Percentiles rank a stretch among this genome's conserved stretches.
Conservation (phyloP, 2,797 vertebrate species). For the Eulemur mongoz region DNA sequence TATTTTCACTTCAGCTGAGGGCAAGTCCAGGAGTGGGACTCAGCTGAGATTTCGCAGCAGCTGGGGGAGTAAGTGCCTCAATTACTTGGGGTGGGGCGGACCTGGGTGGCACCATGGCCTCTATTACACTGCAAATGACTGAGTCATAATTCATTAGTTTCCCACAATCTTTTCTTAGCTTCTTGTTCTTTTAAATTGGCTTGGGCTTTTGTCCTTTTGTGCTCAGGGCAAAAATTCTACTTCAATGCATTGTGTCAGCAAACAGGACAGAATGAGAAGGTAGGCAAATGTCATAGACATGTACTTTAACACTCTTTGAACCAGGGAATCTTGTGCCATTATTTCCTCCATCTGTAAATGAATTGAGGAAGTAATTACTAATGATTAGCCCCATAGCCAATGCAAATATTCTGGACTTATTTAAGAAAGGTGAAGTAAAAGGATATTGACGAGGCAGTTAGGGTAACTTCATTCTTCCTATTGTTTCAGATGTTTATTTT, state of each 20-base stretch:
- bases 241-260: background rate
- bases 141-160: background rate
- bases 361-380: background rate
- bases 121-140: background rate
- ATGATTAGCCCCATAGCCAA: background rate
- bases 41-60: background rate
- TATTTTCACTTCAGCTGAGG: background rate
- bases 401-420: background rate
- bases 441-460: background rate
- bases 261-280: background rate
- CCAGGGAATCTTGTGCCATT: background rate
- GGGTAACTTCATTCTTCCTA: background rate
- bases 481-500: background rate
- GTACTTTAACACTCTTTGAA: background rate
- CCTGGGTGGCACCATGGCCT: background rate
- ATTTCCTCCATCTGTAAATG: background rate
- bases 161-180: background rate
- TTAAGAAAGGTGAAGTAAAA: background rate
- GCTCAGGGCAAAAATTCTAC: background rate
- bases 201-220: background rate
- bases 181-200: background rate
- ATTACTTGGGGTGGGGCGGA: background rate
- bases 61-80: background rate
- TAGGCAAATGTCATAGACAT: background rate
- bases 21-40: background rate